Percentiles rank a stretch among this genome's conserved stretches.
These are phyloP conservation scores for Stomatorhinus ivindoensis DNA, from an alignment of 2,113 vertebrate species.

Conservation along the genomic window DNA sequence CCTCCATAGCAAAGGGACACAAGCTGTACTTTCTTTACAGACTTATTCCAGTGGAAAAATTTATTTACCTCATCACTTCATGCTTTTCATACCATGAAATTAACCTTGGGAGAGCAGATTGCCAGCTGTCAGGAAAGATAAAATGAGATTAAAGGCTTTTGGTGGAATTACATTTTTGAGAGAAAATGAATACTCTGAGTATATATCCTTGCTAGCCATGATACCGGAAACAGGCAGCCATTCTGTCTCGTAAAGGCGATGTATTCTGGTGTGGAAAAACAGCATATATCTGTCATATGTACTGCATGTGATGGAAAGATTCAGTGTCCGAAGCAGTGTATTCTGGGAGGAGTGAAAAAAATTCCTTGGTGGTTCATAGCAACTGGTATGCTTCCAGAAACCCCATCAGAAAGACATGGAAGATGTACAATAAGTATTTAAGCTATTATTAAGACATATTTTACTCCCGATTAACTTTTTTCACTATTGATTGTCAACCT, in stretches of 20 bases:
- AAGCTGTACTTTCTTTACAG: neutral
- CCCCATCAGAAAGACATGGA: neutral
- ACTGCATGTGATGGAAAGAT: neutral
- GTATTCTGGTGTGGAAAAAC: neutral
- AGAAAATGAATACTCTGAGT: conserved; percentile 23
- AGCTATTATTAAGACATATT: neutral
- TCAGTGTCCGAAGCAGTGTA: neutral
- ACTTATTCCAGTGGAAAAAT: neutral
- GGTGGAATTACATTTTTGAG: conserved; percentile 17
- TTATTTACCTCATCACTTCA: neutral
- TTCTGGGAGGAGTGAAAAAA: neutral
- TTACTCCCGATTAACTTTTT: neutral
- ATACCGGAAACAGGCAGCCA: neutral
- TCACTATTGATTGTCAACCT: neutral
- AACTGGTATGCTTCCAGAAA: neutral
- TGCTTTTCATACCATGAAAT: neutral
- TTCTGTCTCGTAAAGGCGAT: neutral
- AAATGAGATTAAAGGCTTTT: conserved; percentile 9
- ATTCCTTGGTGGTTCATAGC: neutral
- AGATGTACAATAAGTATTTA: neutral
- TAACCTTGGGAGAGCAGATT: neutral
- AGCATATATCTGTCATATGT: neutral
- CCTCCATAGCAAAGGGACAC: neutral
- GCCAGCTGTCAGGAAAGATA: neutral
- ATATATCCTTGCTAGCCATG: conserved; percentile 6